phyloP scores from a whole-genome alignment of 2,797 vertebrate genomes.

The Danio kyathit region DNA sequence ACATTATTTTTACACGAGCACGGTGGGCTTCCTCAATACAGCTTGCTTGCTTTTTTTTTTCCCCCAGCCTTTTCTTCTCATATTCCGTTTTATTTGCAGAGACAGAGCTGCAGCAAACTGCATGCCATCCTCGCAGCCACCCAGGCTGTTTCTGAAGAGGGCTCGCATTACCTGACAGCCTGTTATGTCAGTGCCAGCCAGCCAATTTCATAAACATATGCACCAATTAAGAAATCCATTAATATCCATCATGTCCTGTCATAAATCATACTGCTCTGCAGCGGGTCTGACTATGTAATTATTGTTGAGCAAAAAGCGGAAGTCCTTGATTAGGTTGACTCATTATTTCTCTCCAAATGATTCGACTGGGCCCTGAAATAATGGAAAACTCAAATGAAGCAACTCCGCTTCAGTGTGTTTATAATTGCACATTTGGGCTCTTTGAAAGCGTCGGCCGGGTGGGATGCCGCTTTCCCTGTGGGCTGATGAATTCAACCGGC shows the following conservation, averaged over 20 bases:
- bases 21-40: slow-evolving; percentile 20
- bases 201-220: slow-evolving; percentile 79
- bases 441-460: slow-evolving; percentile 69
- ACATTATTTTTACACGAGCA: slow-evolving; percentile 51
- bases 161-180: slow-evolving; percentile 69
- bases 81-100: slow-evolving; percentile 30
- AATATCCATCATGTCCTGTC: slow-evolving; percentile 82
- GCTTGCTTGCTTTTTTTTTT: neutral
- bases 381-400: slow-evolving; percentile 76
- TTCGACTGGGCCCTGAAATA: slow-evolving; percentile 78
- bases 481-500: slow-evolving; percentile 53
- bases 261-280: slow-evolving; percentile 79
- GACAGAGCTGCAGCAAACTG: slow-evolving; percentile 16
- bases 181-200: slow-evolving; percentile 70
- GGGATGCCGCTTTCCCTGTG: slow-evolving; percentile 46
- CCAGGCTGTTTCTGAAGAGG: slow-evolving; percentile 54
- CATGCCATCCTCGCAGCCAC: slow-evolving; percentile 41
- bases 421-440: slow-evolving; percentile 76
- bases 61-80: slow-evolving; percentile 8
- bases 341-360: slow-evolving; percentile 78
- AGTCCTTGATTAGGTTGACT: slow-evolving; percentile 81
- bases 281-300: slow-evolving; percentile 78
- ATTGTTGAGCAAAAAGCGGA: slow-evolving; percentile 78
- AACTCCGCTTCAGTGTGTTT: slow-evolving; percentile 71
- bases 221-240: slow-evolving; percentile 83